Evolutionary conservation across 2,113 vertebrate genomes (phyloP), one percentile per base, ranked within the genome.

Genomic region (Pelecanus crispus): DNA sequence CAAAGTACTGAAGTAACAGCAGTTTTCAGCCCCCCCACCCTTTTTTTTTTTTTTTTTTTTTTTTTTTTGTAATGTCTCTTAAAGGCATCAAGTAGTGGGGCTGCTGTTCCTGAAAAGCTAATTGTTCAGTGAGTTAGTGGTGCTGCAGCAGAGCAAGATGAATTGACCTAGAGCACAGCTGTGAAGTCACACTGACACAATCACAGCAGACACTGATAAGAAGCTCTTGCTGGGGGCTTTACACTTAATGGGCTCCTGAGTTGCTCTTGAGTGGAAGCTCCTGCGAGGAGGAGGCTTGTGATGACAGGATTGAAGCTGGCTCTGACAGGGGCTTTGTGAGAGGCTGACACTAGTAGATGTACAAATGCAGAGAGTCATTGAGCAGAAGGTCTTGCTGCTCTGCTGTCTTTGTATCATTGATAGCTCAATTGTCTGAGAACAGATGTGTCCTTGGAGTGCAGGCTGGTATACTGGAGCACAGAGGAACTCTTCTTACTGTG

Each of bases 101-200:
- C 67, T 93, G 86, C 86, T 74, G 50, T 89, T 91, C 68, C 67
- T 90, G 52, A 92, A 86, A 87, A 89, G 45, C 81, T 85, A 40
- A 65, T 93, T 5, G 10, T 63, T 97, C 53, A 17, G 91, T 71
- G 86, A 83, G 65, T 73, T 96, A 56, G 38, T 75, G 56, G 83
- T 82, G 86, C 91, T 56, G 85, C 81, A 67, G 81, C 74, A 91
- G 86, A 71, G 70, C 2, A 10, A 81, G 94, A 78, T 96, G 94
- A 95, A 85, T 86, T 94, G 97, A 86, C 92, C 82, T 82, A 67
- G 94, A 96, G 95, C 81, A 81, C 85, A 94, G 90, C 94, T 97
- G 81, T 92, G 92, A 86, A 95, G 91, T 95, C 87, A 78, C 92
- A 88, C 66, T 93, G 94, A 95, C 93, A 97, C 85, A 96, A 85